A percentile compares a stretch with the other conserved stretches of the same genome.
Evolutionary conservation across 2,797 vertebrate species (phyloP).

Genomic region (Spatula versicolor): DNA sequence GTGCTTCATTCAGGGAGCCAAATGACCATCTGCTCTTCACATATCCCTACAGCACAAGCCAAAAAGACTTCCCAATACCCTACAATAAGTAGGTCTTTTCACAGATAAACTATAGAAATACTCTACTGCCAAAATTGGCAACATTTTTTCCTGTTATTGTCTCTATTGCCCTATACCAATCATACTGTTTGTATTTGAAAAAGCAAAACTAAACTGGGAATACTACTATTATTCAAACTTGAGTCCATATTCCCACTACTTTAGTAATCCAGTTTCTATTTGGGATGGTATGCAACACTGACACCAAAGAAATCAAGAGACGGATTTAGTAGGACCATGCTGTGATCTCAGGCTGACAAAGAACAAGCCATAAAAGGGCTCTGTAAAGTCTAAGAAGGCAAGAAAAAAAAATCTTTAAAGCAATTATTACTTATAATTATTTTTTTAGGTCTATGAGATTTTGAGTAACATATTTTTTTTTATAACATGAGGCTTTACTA

Average conservation of each 20-base stretch:
- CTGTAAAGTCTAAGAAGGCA: background rate
- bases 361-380: background rate
- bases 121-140: background rate
- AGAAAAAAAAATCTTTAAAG: background rate
- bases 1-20: background rate
- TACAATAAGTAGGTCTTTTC: background rate
- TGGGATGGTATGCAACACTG: background rate
- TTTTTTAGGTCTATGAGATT: background rate
- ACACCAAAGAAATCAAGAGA: slow-evolving; percentile 7
- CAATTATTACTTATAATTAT: background rate
- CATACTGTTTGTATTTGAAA: background rate
- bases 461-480: background rate
- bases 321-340: background rate
- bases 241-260: background rate
- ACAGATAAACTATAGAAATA: background rate
- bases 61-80: background rate
- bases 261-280: background rate
- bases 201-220: background rate
- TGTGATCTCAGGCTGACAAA: background rate
- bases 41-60: background rate
- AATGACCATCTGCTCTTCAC: background rate
- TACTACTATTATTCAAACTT: background rate
- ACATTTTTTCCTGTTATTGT: background rate
- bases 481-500: background rate
- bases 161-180: background rate